Conservation (phyloP, 2,113 vertebrate genomes). For the Willisornis vidua region DNA sequence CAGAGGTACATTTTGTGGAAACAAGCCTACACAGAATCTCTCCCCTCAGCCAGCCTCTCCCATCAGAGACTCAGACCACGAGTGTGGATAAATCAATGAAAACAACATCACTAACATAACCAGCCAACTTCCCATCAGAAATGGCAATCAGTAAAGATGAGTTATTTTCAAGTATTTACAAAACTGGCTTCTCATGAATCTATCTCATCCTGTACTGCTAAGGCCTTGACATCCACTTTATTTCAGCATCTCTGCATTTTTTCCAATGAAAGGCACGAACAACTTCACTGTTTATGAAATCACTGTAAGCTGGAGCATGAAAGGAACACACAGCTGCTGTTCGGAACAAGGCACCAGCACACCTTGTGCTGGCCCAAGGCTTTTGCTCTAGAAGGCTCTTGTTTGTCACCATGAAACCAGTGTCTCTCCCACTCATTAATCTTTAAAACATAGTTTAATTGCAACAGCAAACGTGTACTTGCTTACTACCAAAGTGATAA, state of each 20-base stretch:
- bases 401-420: neutral
- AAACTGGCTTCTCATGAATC: neutral
- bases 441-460: slow-evolving; percentile 20
- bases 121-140: neutral
- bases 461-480: neutral
- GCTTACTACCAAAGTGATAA: neutral
- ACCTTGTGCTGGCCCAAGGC: neutral
- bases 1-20: neutral
- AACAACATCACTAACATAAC: neutral
- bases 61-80: neutral
- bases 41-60: neutral
- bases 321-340: neutral
- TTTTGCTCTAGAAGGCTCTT: neutral
- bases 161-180: neutral
- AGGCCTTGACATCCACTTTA: neutral
- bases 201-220: neutral
- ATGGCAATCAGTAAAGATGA: neutral
- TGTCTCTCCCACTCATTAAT: neutral
- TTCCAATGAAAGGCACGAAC: neutral
- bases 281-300: neutral
- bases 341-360: neutral
- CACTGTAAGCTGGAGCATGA: neutral
- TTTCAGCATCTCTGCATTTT: neutral
- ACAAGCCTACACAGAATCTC: neutral
- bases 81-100: neutral